These are phyloP conservation scores for Cyclophora albipunctata DNA, from an alignment of 2,888 invertebrate genomes.

Conservation along the genomic window DNA sequence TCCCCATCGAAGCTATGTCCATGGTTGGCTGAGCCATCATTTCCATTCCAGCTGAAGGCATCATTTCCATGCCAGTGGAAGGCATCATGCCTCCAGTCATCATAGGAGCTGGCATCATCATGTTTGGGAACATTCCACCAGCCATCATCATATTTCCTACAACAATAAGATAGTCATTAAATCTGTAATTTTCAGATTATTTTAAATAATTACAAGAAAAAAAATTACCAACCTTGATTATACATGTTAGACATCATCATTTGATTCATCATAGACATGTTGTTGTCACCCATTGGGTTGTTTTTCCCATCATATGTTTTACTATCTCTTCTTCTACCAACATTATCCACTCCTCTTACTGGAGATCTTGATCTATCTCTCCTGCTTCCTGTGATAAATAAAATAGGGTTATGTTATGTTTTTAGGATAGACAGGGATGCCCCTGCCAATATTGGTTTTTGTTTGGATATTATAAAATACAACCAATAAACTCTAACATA, in stretches of 20 bases:
- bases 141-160: constrained; percentile 63
- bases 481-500: neutral
- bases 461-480: neutral
- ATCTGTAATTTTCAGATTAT: no score
- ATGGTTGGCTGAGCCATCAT: constrained; percentile 45
- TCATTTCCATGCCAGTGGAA: constrained; percentile 45
- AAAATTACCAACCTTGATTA: constrained; percentile 40
- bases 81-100: constrained; percentile 46
- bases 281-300: constrained; percentile 15
- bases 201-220: no score
- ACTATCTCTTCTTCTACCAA: constrained; percentile 42
- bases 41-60: constrained; percentile 43
- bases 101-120: constrained; percentile 46
- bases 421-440: no score
- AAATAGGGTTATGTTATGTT: no score
- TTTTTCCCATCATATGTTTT: constrained; percentile 30
- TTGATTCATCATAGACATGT: constrained; percentile 37
- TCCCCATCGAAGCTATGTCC: constrained; percentile 41
- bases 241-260: constrained; percentile 65
- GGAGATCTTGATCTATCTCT: constrained; percentile 58
- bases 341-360: constrained; percentile 33
- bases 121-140: constrained; percentile 47
- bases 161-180: constrained; percentile 6
- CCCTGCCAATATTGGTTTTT: no score
- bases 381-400: constrained; percentile 16